phyloP scores from a whole-genome alignment of 2,113 vertebrate genomes.

The Meriones unguiculatus region DNA sequence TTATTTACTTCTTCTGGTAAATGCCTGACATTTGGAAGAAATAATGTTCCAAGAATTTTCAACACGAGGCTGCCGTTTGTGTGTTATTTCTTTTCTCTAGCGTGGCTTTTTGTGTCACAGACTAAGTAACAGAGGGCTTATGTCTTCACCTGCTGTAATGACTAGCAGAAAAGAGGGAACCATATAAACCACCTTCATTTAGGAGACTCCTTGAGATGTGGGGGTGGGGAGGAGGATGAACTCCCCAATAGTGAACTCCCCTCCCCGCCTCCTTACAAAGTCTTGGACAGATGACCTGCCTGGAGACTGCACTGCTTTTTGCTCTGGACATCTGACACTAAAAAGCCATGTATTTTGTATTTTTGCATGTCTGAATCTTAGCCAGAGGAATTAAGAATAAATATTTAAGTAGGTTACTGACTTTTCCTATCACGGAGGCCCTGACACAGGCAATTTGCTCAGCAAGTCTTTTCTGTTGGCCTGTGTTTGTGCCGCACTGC shows the following conservation, averaged over 20 bases:
- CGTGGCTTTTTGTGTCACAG: conserved; percentile 23
- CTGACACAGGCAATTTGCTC: conserved; percentile 75
- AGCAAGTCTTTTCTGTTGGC: conserved; percentile 68
- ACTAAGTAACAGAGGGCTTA: not conserved
- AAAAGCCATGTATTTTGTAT: conserved; percentile 77
- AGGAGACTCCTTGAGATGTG: not conserved
- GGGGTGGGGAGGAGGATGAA: not conserved
- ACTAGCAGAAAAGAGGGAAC: not conserved
- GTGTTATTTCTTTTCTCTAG: not conserved
- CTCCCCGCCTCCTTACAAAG: conserved; percentile 26
- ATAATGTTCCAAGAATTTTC: conserved; percentile 20
- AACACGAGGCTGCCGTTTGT: conserved; percentile 26
- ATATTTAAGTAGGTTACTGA: conserved; percentile 82
- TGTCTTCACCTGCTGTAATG: conserved; percentile 7
- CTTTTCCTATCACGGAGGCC: conserved; percentile 72
- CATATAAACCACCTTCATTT: conserved; percentile 8
- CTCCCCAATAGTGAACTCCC: not conserved
- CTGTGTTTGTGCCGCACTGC: conserved; percentile 62
- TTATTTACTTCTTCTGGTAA: not conserved
- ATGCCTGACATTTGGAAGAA: conserved; percentile 60
- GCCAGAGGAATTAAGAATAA: conserved; percentile 82
- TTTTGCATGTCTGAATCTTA: conserved; percentile 78
- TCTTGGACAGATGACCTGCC: conserved; percentile 20
- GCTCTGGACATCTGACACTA: conserved; percentile 71
- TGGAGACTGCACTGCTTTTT: conserved; percentile 64